These are phyloP conservation scores for Megalonaias nervosa DNA, from an alignment of 1,140 invertebrate species.

Conservation along the genomic window DNA sequence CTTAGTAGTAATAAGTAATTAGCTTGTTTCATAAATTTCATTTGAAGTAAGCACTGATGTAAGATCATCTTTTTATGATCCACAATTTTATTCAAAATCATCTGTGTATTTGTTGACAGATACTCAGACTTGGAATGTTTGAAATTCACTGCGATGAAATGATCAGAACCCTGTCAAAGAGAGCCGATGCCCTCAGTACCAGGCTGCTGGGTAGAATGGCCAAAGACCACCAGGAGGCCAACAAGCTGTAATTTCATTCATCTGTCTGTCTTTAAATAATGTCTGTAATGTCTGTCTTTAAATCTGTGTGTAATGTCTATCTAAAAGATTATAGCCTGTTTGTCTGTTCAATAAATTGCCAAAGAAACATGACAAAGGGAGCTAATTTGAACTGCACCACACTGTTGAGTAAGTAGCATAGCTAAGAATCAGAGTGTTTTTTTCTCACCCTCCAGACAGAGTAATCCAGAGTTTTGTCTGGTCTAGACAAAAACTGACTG, in stretches of 20 bases:
- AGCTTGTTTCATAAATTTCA: too few relatives aligned
- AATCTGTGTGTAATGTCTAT: not conserved
- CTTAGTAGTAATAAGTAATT: too few relatives aligned
- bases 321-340: not conserved
- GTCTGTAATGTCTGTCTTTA: not conserved
- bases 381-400: not conserved
- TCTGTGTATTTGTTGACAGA: constrained; percentile 42
- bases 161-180: constrained; percentile 80
- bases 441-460: too few relatives aligned
- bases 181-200: constrained; percentile 81
- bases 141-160: constrained; percentile 87
- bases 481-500: too few relatives aligned
- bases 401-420: too few relatives aligned
- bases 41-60: too few relatives aligned
- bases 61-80: too few relatives aligned
- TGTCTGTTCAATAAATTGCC: not conserved
- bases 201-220: constrained; percentile 83
- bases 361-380: not conserved
- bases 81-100: not conserved
- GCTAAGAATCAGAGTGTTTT: not conserved
- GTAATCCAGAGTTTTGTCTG: too few relatives aligned
- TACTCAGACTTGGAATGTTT: constrained; percentile 85
- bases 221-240: constrained; percentile 83
- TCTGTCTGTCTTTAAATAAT: not conserved
- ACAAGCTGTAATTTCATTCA: constrained; percentile 79